phyloP scores from a whole-genome alignment of 2,113 vertebrate genomes.

The Periophthalmus modestus region DNA sequence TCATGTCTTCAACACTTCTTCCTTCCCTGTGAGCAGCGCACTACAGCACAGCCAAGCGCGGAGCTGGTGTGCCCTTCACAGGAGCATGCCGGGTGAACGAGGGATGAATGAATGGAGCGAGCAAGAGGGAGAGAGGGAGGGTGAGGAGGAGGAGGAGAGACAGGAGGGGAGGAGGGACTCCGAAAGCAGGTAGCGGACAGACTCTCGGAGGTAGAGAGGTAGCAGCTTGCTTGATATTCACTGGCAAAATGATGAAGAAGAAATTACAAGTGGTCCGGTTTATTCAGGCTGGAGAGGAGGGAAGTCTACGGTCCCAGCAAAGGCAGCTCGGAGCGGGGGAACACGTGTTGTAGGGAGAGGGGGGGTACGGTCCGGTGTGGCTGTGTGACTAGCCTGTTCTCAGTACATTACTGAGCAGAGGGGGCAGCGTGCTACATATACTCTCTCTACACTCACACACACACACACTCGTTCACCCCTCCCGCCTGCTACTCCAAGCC shows the following conservation, averaged over 20 bases:
- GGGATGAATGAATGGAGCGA: constrained; percentile 61
- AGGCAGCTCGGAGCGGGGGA: constrained; percentile 35
- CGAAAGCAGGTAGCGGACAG: constrained; percentile 46
- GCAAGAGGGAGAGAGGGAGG: constrained; percentile 14
- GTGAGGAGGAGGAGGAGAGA: constrained; percentile 15
- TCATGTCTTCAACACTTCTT: constrained; percentile 59
- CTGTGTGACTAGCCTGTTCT: constrained; percentile 44
- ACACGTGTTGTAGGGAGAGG: constrained; percentile 37
- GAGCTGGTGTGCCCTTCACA: constrained; percentile 76
- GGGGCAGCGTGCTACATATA: constrained; percentile 66
- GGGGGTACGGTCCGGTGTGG: background rate
- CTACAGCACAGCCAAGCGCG: constrained; percentile 53
- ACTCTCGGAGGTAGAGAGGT: constrained; percentile 30
- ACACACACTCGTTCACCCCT: background rate
- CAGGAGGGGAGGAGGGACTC: constrained; percentile 1
- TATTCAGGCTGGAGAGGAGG: constrained; percentile 32
- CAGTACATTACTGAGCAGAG: constrained; percentile 65
- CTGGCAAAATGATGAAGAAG: constrained; percentile 31
- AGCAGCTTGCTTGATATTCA: constrained; percentile 29
- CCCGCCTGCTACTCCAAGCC: constrained; percentile 52
- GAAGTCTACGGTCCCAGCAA: constrained; percentile 13
- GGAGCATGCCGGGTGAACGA: constrained; percentile 54
- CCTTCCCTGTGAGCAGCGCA: constrained; percentile 16
- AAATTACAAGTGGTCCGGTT: constrained; percentile 46
- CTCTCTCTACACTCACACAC: constrained; percentile 27